Evolutionary conservation across 1,140 invertebrate species (phyloP).

Genomic region (Physella acuta): DNA sequence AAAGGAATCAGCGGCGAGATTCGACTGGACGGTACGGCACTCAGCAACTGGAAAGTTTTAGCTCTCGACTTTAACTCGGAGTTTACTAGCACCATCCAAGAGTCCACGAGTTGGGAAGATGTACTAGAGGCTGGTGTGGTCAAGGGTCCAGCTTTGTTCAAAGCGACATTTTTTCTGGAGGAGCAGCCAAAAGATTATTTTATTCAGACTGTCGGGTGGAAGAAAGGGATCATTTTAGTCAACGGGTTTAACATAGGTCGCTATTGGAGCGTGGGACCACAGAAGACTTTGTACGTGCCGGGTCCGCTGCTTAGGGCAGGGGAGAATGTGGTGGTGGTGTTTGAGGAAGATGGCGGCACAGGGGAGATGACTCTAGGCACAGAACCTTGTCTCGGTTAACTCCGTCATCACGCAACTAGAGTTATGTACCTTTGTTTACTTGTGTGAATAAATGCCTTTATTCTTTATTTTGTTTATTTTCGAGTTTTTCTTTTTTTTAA

Average conservation of each 20-base stretch:
- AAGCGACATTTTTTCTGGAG: neutral
- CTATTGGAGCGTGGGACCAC: conserved; percentile 67
- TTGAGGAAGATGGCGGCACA: too few relatives aligned
- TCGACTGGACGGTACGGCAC: conserved; percentile 53
- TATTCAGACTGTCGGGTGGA: conserved; percentile 45
- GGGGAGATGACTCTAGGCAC: too few relatives aligned
- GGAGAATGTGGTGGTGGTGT: conserved; percentile 2
- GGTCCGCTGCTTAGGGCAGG: conserved; percentile 49
- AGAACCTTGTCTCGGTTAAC: too few relatives aligned
- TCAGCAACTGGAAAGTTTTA: conserved; percentile 62
- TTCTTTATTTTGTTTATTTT: too few relatives aligned
- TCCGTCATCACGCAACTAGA: too few relatives aligned
- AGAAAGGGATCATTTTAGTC: conserved; percentile 67
- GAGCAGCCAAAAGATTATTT: conserved; percentile 1
- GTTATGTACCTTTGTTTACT: too few relatives aligned
- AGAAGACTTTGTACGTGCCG: conserved; percentile 66
- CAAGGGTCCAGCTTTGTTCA: neutral
- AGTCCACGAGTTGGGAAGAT: neutral
- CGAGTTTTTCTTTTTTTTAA: too few relatives aligned
- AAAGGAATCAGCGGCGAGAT: conserved; percentile 62
- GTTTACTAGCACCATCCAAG: conserved; percentile 44
- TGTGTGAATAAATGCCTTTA: too few relatives aligned
- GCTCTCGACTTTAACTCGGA: conserved; percentile 64
- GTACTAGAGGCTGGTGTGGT: neutral
- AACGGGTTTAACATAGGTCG: conserved; percentile 70